Base-by-base conservation (phyloP, 2,888 invertebrate genomes). In the Tetranychus truncatus region DNA sequence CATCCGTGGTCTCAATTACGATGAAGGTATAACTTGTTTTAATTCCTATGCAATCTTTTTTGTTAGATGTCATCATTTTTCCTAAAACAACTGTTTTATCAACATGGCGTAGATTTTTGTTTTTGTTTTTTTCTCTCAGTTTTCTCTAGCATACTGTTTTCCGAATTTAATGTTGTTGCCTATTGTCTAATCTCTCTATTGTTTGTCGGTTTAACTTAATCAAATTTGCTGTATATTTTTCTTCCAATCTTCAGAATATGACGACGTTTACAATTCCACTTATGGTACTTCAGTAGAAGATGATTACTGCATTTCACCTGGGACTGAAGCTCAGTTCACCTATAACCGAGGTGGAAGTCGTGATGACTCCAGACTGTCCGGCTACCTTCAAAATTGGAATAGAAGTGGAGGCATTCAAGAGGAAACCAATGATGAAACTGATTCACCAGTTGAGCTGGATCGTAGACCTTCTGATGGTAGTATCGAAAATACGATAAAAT, bases 221-320 rank as follows among this genome's bases (percentile, higher is more conserved):
- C 6, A 24, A 21, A 9, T 21, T 21, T 24, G 15, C 34, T 71
- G 0, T 21, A 4, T 69, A 21, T 20, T n/a, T 79, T 34, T 34
- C 34, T 34, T 34, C 5, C 34, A 34, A 34, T 78, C 83, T 84
- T 46, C 81, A 89, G 95, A 95, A 81, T 94, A 91, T 81, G 94
- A 94, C 81, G 89, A 88, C 20, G 91, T 76, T 76, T 77, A 91
- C 80, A 91, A 92, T 81, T 92, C 92, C 84, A 88, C 91, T 77
- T 95, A 93, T 82, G 95, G 95, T 15, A 91, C 92, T 83, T 95
- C 95, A 3, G 89, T 94, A 69, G 95, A 95, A 83, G 95, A 95
- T 81, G 93, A 93, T 81, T 90, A 88, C 83, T 90, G 89, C 81
- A 88, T 93, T 80, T 95, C 95, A 21, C 79, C 78, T 5, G 67